These are phyloP conservation scores for Amblyjoppa proteus DNA, from an alignment of 2,888 invertebrate species.

Conservation along the genomic window DNA sequence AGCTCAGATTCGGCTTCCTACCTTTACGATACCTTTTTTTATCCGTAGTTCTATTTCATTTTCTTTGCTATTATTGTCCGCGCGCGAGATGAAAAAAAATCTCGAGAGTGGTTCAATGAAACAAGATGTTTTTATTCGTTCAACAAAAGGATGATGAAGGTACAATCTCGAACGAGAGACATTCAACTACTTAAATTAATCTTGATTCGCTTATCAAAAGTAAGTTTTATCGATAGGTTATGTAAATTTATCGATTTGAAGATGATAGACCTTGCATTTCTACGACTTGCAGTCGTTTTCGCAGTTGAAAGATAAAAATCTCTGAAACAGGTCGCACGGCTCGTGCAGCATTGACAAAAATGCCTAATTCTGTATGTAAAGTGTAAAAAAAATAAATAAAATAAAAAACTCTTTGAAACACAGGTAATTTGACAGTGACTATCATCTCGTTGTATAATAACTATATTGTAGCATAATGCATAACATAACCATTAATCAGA, in stretches of 20 bases:
- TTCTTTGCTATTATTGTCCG: not conserved
- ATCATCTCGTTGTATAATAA: not conserved
- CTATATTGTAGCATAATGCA: not conserved
- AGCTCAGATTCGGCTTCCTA: not conserved
- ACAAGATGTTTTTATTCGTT: not conserved
- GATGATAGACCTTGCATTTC: not conserved
- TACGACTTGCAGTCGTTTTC: too few species aligned
- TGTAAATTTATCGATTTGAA: not conserved
- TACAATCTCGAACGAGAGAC: constrained; percentile 3
- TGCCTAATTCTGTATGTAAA: too few species aligned
- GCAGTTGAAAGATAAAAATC: too few species aligned
- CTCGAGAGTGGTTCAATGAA: not conserved
- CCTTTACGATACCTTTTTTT: not conserved
- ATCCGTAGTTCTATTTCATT: not conserved
- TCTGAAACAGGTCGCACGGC: too few species aligned
- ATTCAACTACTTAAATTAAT: not conserved
- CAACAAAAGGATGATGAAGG: not conserved
- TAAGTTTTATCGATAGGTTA: not conserved
- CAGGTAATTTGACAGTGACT: not conserved
- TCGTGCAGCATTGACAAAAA: too few species aligned
- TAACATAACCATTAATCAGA: not conserved
- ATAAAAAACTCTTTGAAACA: not conserved
- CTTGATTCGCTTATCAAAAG: not conserved
- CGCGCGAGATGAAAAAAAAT: not conserved
- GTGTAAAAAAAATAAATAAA: not conserved